Conservation (phyloP, 2,797 vertebrate genomes). For the Melopsittacus undulatus region DNA sequence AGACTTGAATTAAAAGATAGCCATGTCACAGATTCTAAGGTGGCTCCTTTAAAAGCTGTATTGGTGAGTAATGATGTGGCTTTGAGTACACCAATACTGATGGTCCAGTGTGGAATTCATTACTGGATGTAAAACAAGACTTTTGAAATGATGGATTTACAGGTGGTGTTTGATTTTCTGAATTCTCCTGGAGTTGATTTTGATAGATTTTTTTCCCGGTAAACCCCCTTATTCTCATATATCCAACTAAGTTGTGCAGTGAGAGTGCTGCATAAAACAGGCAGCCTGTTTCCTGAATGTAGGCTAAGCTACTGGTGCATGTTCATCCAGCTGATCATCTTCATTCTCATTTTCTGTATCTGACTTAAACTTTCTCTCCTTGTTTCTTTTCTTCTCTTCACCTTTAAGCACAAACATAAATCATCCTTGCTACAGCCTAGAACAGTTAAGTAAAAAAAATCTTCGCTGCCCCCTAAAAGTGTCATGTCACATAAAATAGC, state of each 20-base stretch:
- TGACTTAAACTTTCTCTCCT: conserved; percentile 98
- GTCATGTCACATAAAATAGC: conserved; percentile 82
- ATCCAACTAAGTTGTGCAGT: not conserved
- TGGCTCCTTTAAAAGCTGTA: conserved; percentile 37
- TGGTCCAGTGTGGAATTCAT: not conserved
- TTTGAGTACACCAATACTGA: not conserved
- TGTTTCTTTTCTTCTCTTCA: conserved; percentile 91
- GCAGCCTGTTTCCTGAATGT: conserved; percentile 63
- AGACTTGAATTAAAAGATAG: conserved; percentile 31
- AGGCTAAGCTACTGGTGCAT: conserved; percentile 79
- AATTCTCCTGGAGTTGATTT: conserved; percentile 52
- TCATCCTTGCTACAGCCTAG: conserved; percentile 99
- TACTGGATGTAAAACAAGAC: conserved; percentile 21
- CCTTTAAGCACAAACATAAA: conserved; percentile 99
- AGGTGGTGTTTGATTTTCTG: conserved; percentile 72
- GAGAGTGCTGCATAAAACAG: conserved; percentile 50
- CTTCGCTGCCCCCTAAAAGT: conserved; percentile 79
- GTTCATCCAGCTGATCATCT: conserved; percentile 88
- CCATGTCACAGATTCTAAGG: conserved; percentile 29
- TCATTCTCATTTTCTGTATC: conserved; percentile 91
- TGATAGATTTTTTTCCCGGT: conserved; percentile 46
- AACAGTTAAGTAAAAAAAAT: conserved; percentile 99
- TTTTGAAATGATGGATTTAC: conserved; percentile 79
- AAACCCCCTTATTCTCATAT: not conserved
- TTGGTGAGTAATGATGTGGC: not conserved